Percentiles rank a stretch among this genome's conserved stretches.
Conservation (phyloP, 2,113 vertebrate species). For the Siniperca chuatsi region DNA sequence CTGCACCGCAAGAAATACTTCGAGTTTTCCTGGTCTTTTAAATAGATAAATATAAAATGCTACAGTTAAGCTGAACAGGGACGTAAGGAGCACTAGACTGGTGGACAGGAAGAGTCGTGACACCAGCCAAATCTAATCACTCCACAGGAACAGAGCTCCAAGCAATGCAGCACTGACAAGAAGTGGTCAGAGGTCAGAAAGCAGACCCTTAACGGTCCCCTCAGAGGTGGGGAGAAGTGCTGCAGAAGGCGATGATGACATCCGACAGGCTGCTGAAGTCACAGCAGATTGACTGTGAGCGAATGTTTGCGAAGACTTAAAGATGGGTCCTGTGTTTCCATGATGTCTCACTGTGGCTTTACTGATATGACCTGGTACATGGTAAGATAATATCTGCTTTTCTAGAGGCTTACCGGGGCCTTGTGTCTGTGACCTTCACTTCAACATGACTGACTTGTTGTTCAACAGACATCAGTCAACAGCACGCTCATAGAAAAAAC, state of each 20-base stretch:
- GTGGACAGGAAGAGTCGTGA: conserved; percentile 17
- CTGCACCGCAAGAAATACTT: conserved; percentile 32
- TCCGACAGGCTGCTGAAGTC: conserved; percentile 31
- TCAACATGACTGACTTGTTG: conserved; percentile 47
- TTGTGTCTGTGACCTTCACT: conserved; percentile 61
- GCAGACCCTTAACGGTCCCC: conserved; percentile 31
- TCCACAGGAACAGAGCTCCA: conserved; percentile 30
- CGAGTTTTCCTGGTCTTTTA: conserved; percentile 28
- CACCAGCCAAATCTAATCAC: conserved; percentile 58
- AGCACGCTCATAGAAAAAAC: conserved; percentile 25
- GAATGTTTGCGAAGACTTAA: conserved; percentile 5
- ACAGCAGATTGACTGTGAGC: conserved; percentile 27
- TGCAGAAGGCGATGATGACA: conserved; percentile 58
- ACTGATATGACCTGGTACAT: conserved; percentile 16
- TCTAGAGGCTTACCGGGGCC: conserved; percentile 12
- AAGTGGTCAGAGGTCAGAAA: conserved; percentile 64
- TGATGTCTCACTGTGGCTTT: conserved; percentile 14
- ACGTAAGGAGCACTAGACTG: conserved; percentile 8
- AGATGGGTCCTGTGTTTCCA: conserved; percentile 24
- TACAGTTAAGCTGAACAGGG: conserved; percentile 9
- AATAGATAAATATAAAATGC: conserved; percentile 33
- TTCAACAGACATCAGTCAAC: conserved; percentile 51
- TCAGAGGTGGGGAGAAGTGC: conserved; percentile 51
- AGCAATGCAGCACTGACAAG: conserved; percentile 58
- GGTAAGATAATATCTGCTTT: conserved; percentile 40